Conservation (phyloP, 2,113 vertebrate genomes). For the Cebus imitator region DNA sequence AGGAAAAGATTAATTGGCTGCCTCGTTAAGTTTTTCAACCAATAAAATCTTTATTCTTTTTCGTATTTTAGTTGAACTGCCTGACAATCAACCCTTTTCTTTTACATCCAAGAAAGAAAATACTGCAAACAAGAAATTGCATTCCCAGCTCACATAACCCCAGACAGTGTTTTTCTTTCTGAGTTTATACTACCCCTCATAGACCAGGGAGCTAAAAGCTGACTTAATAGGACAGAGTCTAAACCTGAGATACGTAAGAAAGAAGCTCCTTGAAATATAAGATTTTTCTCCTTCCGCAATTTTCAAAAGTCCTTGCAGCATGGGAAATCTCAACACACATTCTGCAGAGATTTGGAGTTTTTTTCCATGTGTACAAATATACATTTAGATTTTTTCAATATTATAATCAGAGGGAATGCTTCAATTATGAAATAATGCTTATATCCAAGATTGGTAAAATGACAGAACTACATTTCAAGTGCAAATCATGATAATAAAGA, state of each 20-base stretch:
- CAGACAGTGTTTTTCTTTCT: not conserved
- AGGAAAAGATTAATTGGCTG: not conserved
- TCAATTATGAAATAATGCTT: not conserved
- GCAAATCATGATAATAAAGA: not conserved
- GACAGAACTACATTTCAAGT: not conserved
- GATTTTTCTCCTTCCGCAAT: not conserved
- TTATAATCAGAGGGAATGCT: not conserved
- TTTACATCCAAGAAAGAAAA: conserved; percentile 29
- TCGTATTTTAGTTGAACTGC: not conserved
- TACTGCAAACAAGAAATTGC: not conserved
- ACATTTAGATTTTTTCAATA: not conserved
- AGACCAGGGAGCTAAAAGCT: not conserved
- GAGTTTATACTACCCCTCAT: not conserved
- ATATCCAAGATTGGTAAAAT: not conserved
- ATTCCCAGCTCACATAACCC: not conserved
- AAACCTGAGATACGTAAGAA: not conserved
- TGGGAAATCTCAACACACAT: not conserved
- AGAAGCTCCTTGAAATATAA: not conserved
- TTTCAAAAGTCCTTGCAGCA: not conserved
- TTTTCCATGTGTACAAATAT: not conserved
- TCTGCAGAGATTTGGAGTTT: not conserved
- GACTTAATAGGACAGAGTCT: not conserved
- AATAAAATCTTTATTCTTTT: not conserved
- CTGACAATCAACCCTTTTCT: not conserved
- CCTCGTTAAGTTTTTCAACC: not conserved